These are phyloP conservation scores for Sinocyclocheilus rhinocerous DNA, from an alignment of 2,113 vertebrate species.

Conservation along the genomic window DNA sequence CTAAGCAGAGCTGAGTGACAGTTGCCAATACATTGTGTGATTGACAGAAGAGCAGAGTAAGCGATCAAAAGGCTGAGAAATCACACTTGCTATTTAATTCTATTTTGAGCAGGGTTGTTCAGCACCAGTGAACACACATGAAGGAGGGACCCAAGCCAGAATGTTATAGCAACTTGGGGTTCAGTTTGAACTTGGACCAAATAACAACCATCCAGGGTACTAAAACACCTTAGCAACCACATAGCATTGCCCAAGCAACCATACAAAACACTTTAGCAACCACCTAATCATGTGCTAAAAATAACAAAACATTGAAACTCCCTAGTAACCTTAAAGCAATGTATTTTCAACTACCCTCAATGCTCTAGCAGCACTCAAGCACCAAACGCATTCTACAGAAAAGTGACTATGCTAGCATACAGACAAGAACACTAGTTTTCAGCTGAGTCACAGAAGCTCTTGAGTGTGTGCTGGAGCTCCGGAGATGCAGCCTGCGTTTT, in stretches of 20 bases:
- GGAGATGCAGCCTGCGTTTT: not conserved
- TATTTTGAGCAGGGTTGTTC: not conserved
- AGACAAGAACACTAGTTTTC: not conserved
- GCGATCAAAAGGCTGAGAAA: not conserved
- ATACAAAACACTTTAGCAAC: not conserved
- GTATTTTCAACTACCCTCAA: not conserved
- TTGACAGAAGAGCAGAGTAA: not conserved
- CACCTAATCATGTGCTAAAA: not conserved
- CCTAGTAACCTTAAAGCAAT: not conserved
- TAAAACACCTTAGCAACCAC: not conserved
- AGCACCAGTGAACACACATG: not conserved
- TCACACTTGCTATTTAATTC: not conserved
- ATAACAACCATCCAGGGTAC: not conserved
- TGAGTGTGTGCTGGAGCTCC: not conserved
- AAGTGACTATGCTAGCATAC: not conserved
- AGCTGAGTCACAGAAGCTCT: not conserved
- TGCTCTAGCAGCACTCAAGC: not conserved
- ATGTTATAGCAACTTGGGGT: not conserved
- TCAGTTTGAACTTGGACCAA: not conserved
- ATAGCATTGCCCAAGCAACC: not conserved
- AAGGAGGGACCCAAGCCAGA: not conserved
- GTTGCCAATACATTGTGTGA: not conserved
- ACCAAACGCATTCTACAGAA: not conserved
- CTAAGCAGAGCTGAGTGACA: not conserved
- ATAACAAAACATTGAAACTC: not conserved